Conservation (phyloP, 2,888 invertebrate genomes). For the Teinopalpus imperialis region DNA sequence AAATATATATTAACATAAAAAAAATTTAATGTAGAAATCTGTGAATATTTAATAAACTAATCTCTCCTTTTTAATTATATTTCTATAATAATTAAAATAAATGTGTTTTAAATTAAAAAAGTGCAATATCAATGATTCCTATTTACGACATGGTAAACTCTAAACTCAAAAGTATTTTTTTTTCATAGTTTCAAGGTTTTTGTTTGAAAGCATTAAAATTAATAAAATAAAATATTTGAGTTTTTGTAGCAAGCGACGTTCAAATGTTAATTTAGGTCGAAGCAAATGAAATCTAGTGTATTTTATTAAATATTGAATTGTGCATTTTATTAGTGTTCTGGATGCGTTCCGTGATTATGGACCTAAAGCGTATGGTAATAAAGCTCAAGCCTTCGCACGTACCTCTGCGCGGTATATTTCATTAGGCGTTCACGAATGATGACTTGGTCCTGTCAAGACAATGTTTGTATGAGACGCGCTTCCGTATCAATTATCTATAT, state of each 20-base stretch:
- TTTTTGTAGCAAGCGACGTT: neutral
- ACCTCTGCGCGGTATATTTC: constrained; percentile 61
- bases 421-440: constrained; percentile 80
- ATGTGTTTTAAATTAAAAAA: no score
- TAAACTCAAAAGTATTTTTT: no score
- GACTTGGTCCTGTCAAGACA: constrained; percentile 76
- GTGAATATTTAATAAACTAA: no score
- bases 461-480: constrained; percentile 30
- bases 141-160: no score
- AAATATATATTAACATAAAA: no score
- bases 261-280: neutral
- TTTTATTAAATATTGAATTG: constrained; percentile 4
- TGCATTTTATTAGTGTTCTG: constrained; percentile 12
- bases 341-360: constrained; percentile 7
- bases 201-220: constrained; percentile 12
- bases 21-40: no score
- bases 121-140: no score
- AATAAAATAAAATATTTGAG: no score
- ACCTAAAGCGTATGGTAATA: constrained; percentile 15
- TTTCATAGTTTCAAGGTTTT: no score
- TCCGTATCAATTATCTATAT: neutral
- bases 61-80: no score
- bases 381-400: constrained; percentile 49
- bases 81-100: no score
- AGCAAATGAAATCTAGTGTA: constrained; percentile 4